These are phyloP conservation scores for Lordiphosa stackelbergi DNA, from an alignment of 1,140 invertebrate genomes.

Conservation along the genomic window DNA sequence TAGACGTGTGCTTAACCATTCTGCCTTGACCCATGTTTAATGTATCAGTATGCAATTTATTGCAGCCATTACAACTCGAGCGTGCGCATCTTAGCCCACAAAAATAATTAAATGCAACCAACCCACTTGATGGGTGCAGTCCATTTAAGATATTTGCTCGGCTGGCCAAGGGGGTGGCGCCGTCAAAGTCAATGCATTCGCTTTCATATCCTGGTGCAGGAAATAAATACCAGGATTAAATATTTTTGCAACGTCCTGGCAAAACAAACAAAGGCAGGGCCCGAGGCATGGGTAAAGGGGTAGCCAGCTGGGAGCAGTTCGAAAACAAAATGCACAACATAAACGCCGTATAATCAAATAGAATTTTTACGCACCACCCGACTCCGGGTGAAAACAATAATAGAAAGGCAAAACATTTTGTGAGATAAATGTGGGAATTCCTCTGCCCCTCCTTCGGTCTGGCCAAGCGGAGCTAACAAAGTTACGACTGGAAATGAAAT, in stretches of 20 bases:
- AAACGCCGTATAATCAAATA: slow-evolving; percentile 63
- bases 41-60: slow-evolving; percentile 42
- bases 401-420: slow-evolving; percentile 60
- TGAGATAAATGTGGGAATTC: slow-evolving; percentile 52
- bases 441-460: slow-evolving; percentile 1
- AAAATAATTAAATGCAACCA: slow-evolving; percentile 47
- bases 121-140: slow-evolving; percentile 11
- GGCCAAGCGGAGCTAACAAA: slow-evolving; percentile 39
- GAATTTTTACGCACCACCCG: slow-evolving; percentile 69
- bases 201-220: slow-evolving; percentile 56
- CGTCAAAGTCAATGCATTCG: slow-evolving; percentile 53
- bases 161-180: slow-evolving; percentile 2
- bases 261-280: slow-evolving; percentile 22
- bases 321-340: slow-evolving; percentile 34
- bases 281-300: not conserved
- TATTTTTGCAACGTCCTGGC: slow-evolving; percentile 35
- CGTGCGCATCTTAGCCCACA: slow-evolving; percentile 20
- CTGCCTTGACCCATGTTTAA: slow-evolving; percentile 29
- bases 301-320: not conserved
- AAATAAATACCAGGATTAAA: slow-evolving; percentile 68
- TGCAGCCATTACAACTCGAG: slow-evolving; percentile 30
- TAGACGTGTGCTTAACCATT: slow-evolving; percentile 4
- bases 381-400: slow-evolving; percentile 43
- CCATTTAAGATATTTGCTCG: slow-evolving; percentile 41
- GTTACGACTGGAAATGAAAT: slow-evolving; percentile 50